Base-by-base conservation (phyloP, 2,888 invertebrate species). In the Hyalella azteca region DNA sequence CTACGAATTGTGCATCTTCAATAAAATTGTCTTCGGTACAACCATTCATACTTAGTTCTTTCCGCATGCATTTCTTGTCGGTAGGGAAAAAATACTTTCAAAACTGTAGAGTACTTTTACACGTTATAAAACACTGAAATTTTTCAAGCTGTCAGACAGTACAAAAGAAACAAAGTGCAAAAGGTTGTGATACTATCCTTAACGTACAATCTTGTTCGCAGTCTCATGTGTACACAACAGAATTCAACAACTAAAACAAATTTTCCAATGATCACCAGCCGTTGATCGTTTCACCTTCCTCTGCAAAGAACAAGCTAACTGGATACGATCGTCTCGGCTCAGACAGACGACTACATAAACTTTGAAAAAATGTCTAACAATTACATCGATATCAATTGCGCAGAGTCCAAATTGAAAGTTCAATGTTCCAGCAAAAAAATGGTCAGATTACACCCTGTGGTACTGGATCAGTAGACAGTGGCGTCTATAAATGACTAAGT, bases 41-140 rank as follows among this genome's bases (percentile, higher is more conserved):
- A n/a, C n/a, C n/a, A n/a, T n/a, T n/a, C n/a, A n/a, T n/a, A n/a
- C n/a, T n/a, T n/a, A n/a, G n/a, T n/a, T n/a, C n/a, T n/a, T n/a
- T n/a, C n/a, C n/a, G n/a, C n/a, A n/a, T n/a, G n/a, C n/a, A n/a
- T n/a, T n/a, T n/a, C n/a, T n/a, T n/a, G n/a, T n/a, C n/a, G n/a
- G n/a, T n/a, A n/a, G n/a, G n/a, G n/a, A 36, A 36, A 29, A 66
- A 66, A 66, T 36, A 36, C 22, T 36, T 36, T 36, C 15, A 9
- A 15, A 11, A 11, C 15, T 36, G 32, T 66, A 66, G 15, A 66
- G 36, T 36, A 66, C 39, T 36, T 66, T 66, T 66, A 66, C 66
- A 66, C 66, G 66, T 66, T 66, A 66, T 66, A 66, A 66, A 66
- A 66, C 66, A 66, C 36, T 66, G 66, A 66, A 66, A 66, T 66